A percentile compares a stretch with the other conserved stretches of the same genome.
Conservation (phyloP, 2,888 invertebrate genomes). For the Omphaloscelis lunosa region DNA sequence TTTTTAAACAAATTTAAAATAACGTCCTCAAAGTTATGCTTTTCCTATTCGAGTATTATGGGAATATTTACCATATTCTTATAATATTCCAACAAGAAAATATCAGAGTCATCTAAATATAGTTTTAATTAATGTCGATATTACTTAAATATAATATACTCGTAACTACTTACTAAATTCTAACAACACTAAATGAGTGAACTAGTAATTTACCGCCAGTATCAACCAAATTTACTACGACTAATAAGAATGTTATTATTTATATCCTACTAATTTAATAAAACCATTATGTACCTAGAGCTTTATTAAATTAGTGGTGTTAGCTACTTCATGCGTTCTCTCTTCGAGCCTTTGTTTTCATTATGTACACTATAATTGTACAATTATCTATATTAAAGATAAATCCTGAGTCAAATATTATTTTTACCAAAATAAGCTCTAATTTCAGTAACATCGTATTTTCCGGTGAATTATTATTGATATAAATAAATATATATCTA, state of each 20-base stretch:
- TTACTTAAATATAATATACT: neutral
- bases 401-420: neutral
- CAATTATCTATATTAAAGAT: neutral
- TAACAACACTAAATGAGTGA: constrained; percentile 7
- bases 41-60: constrained; percentile 1
- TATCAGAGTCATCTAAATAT: neutral
- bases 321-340: constrained; percentile 36
- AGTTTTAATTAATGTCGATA: neutral
- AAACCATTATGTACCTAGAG: constrained; percentile 42
- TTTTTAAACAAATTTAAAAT: neutral
- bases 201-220: neutral
- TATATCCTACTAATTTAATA: constrained; percentile 65
- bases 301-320: constrained; percentile 65
- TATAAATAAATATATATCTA: neutral
- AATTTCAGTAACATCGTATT: neutral
- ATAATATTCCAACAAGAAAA: constrained; percentile 19
- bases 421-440: constrained; percentile 3
- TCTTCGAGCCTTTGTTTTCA: constrained; percentile 30
- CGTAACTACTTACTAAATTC: constrained; percentile 1
- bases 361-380: constrained; percentile 17
- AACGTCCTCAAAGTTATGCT: neutral
- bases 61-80: neutral
- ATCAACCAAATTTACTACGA: constrained; percentile 39
- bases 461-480: neutral
- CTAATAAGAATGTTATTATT: constrained; percentile 47